Conservation (phyloP, 2,888 invertebrate genomes). For the Lymantria monacha region DNA sequence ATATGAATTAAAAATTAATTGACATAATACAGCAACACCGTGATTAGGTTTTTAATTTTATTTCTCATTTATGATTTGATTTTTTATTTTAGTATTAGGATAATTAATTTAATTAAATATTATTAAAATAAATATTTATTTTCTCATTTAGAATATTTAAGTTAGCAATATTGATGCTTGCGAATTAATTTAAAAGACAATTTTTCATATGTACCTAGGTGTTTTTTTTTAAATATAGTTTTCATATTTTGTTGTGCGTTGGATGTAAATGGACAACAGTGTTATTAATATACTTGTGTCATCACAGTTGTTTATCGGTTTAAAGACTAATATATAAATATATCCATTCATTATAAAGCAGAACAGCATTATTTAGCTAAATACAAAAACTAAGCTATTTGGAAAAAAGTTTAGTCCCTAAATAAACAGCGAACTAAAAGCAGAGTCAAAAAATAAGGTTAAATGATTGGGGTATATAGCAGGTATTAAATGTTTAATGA, state of each 20-base stretch:
- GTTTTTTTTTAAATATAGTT: conserved; percentile 14
- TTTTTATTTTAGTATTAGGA: background rate
- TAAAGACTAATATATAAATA: background rate
- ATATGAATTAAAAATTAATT: no score
- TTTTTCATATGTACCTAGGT: conserved; percentile 16
- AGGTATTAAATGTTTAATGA: no score
- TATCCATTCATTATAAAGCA: no score
- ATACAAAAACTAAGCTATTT: no score
- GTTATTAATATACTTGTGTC: conserved; percentile 25
- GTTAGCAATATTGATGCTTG: conserved; percentile 28
- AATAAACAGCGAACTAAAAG: no score
- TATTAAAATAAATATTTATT: conserved; percentile 26
- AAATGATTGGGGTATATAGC: no score
- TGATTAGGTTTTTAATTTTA: conserved; percentile 14
- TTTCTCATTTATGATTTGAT: background rate
- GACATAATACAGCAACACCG: conserved; percentile 6
- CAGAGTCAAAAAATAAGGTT: no score
- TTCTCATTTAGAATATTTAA: conserved; percentile 21
- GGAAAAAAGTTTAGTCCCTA: no score
- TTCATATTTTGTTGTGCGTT: conserved; percentile 19
- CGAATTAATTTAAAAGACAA: conserved; percentile 26
- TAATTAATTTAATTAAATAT: conserved; percentile 7
- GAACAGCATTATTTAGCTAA: no score
- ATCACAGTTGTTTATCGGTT: conserved; percentile 21
- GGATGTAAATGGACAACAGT: conserved; percentile 23